Conservation (phyloP, 2,113 vertebrate genomes). For the Oreocharis arfaki region DNA sequence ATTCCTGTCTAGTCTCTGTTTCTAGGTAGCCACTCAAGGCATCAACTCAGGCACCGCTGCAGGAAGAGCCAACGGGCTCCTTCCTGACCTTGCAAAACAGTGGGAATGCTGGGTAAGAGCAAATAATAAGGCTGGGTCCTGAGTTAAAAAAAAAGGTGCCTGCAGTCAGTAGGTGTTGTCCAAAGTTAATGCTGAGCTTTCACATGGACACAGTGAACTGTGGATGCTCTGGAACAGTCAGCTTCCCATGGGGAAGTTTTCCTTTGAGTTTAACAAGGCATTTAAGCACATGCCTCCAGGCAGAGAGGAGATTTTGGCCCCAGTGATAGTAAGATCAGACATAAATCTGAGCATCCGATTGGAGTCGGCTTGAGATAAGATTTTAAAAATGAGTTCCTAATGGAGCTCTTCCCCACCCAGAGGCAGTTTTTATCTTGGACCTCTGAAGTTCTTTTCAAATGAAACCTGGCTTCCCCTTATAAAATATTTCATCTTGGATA, state of each 20-base stretch:
- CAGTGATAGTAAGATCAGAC: not conserved
- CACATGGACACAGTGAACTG: accelerated
- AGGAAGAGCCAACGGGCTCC: not conserved
- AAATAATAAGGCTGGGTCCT: not conserved
- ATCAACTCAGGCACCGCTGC: not conserved
- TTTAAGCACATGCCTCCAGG: not conserved
- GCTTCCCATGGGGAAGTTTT: not conserved
- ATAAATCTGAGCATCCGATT: not conserved
- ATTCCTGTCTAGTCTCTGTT: no score
- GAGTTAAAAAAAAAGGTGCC: not conserved
- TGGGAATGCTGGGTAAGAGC: not conserved
- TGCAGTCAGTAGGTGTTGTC: not conserved
- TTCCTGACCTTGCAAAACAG: not conserved
- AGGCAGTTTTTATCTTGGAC: not conserved
- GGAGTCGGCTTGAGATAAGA: not conserved
- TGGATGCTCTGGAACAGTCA: not conserved
- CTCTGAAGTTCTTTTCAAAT: not conserved
- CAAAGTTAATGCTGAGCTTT: not conserved
- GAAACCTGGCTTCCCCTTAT: not conserved
- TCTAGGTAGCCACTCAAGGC: no score
- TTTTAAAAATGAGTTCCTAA: not conserved
- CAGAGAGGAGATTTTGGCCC: not conserved
- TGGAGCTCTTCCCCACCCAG: not conserved
- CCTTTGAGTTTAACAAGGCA: not conserved
- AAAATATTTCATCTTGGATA: not conserved